phyloP scores from a whole-genome alignment of 1,140 invertebrate species.

The Heliconius nattereri region DNA sequence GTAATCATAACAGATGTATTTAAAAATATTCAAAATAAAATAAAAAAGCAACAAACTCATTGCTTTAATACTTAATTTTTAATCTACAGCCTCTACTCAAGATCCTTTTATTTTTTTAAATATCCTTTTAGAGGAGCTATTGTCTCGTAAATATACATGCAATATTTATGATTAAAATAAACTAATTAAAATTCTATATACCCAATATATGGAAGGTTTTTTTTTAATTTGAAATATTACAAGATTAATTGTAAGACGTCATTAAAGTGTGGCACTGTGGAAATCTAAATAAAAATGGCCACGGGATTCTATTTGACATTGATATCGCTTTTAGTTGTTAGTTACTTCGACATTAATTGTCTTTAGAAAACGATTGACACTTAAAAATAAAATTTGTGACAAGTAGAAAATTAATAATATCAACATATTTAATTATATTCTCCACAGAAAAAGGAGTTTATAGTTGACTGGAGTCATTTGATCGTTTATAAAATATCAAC shows the following conservation, averaged over 20 bases:
- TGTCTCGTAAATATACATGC: slow-evolving; percentile 24
- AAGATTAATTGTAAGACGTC: background rate
- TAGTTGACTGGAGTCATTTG: too few species aligned
- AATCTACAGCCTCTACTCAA: slow-evolving; percentile 20
- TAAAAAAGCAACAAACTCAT: background rate
- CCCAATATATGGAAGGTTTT: background rate
- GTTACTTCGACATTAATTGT: too few species aligned
- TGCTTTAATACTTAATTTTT: slow-evolving; percentile 14
- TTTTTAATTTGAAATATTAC: background rate
- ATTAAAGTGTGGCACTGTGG: background rate
- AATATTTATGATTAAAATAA: background rate
- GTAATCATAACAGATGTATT: background rate
- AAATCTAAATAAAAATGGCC: background rate
- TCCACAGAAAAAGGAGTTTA: too few species aligned
- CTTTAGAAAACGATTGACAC: too few species aligned
- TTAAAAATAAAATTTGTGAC: too few species aligned
- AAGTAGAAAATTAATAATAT: too few species aligned
- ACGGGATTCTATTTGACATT: too few species aligned
- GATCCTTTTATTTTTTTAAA: slow-evolving; percentile 16
- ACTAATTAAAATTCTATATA: background rate
- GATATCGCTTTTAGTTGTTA: too few species aligned
- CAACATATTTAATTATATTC: too few species aligned
- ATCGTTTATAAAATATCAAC: too few species aligned
- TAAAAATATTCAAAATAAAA: background rate
- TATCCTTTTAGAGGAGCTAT: slow-evolving; percentile 26